phyloP scores from a whole-genome alignment of 2,888 invertebrate genomes.

The Oxycera nigricornis region DNA sequence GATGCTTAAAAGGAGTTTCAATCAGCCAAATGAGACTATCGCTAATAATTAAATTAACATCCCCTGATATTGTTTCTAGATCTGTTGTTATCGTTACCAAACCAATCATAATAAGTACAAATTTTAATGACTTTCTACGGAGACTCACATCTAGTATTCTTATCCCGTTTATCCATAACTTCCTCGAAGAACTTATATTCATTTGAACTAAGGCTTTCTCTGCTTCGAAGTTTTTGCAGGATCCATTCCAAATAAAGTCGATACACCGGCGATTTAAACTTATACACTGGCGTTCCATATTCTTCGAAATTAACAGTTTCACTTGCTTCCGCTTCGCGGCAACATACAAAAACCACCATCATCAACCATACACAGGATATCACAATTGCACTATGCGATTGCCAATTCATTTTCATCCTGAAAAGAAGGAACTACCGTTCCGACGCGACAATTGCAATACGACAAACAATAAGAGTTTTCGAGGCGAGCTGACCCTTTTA shows the following conservation, averaged over 20 bases:
- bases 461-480: not conserved
- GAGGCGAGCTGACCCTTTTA: not conserved
- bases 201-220: not conserved
- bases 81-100: no score
- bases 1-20: no score
- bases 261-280: not conserved
- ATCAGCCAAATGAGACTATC: no score
- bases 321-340: no score
- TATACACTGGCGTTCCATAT: not conserved
- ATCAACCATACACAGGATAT: not conserved
- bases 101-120: no score
- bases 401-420: no score
- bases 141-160: not conserved
- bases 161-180: conserved; percentile 17
- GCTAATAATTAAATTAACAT: no score
- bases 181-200: not conserved
- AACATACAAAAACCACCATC: no score
- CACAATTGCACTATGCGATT: not conserved
- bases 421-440: no score
- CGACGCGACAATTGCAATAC: no score
- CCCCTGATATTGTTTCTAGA: no score
- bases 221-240: not conserved
- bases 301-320: not conserved
- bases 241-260: conserved; percentile 28
- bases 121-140: not conserved